phyloP scores from a whole-genome alignment of 2,113 vertebrate species.

The Pseudopodoces humilis region DNA sequence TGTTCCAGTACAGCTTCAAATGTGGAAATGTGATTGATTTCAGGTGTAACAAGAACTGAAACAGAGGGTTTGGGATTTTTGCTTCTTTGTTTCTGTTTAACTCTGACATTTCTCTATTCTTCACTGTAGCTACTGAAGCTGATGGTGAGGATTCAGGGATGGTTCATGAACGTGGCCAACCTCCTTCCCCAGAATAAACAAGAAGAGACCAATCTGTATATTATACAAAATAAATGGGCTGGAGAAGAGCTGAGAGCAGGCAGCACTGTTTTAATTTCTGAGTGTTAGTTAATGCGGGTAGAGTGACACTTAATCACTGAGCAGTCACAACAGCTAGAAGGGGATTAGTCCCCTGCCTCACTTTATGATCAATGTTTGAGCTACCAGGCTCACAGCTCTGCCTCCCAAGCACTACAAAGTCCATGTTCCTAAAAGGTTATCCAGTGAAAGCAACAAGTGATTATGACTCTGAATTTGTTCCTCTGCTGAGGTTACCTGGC shows the following conservation, averaged over 20 bases:
- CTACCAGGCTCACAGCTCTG: constrained; percentile 1
- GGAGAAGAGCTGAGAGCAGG: constrained; percentile 18
- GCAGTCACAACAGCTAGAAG: background rate
- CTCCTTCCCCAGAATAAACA: constrained; percentile 46
- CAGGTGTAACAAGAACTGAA: background rate
- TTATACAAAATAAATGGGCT: constrained; percentile 5
- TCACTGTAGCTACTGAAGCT: constrained; percentile 43
- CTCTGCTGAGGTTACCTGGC: background rate
- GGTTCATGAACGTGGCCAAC: background rate
- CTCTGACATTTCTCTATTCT: background rate
- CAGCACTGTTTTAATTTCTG: background rate
- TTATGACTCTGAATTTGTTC: background rate
- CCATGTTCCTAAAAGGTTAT: background rate
- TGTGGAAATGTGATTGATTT: background rate
- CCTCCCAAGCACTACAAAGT: background rate
- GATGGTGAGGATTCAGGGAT: constrained; percentile 34
- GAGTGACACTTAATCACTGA: background rate
- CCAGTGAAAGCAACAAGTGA: background rate
- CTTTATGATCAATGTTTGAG: background rate
- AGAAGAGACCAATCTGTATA: background rate
- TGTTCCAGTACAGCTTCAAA: background rate
- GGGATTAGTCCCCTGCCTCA: background rate
- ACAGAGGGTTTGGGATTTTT: background rate
- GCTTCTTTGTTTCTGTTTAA: background rate
- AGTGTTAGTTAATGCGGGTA: background rate